A percentile compares a stretch with the other conserved stretches of the same genome.
Evolutionary conservation across 2,113 vertebrate species (phyloP).

Genomic region (Rutilus rutilus): DNA sequence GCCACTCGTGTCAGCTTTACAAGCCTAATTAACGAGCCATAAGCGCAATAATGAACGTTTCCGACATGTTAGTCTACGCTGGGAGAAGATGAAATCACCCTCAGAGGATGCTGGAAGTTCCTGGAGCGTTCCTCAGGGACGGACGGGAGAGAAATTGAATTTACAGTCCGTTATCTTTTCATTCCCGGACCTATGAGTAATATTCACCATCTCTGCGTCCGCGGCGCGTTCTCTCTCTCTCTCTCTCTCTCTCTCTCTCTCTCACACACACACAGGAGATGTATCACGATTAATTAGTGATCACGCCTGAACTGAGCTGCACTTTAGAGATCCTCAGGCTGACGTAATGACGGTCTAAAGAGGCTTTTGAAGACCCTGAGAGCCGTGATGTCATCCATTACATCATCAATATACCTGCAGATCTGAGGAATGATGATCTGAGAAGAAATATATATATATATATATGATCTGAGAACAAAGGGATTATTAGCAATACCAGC

Average conservation of each 20-base stretch:
- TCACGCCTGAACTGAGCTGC: not conserved
- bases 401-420: not conserved
- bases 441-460: too few species aligned
- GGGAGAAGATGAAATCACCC: constrained; percentile 71
- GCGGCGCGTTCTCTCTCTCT: not conserved
- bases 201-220: not conserved
- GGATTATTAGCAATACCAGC: too few species aligned
- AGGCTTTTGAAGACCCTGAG: not conserved
- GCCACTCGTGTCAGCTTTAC: constrained; percentile 72
- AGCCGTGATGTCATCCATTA: not conserved
- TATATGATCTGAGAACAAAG: too few species aligned
- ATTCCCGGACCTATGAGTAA: constrained; percentile 71
- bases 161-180: constrained; percentile 74
- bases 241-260: too few species aligned
- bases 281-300: not conserved
- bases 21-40: constrained; percentile 80
- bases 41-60: constrained; percentile 78
- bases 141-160: constrained; percentile 73
- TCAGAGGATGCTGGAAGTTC: constrained; percentile 69
- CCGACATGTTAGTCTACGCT: constrained; percentile 76
- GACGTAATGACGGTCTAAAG: not conserved
- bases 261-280: not conserved
- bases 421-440: too few species aligned
- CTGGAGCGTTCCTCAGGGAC: constrained; percentile 70
- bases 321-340: not conserved